Conservation (phyloP, 2,888 invertebrate species). For the Rhorus exstirpatorius region DNA sequence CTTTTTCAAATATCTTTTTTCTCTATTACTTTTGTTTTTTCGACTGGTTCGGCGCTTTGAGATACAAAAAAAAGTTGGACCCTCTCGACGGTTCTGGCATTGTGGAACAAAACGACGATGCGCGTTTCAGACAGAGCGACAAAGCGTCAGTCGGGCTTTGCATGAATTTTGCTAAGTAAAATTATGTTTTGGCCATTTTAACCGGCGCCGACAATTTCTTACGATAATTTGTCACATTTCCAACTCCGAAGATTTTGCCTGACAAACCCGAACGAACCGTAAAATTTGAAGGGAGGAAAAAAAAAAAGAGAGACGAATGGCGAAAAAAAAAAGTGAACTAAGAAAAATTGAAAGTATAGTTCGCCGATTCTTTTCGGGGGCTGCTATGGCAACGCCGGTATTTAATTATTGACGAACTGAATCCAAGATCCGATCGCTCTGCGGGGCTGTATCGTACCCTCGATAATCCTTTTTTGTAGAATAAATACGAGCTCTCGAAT, state of each 20-base stretch:
- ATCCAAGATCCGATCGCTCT: conserved; percentile 10
- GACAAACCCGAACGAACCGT: conserved; percentile 54
- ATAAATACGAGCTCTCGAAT: no score
- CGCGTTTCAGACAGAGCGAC: not conserved
- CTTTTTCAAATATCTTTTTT: conserved; percentile 55
- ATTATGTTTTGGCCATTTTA: conserved; percentile 27
- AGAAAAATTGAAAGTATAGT: conserved; percentile 59
- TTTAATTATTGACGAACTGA: conserved; percentile 14
- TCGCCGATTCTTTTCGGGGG: conserved; percentile 64
- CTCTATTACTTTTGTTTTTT: conserved; percentile 37
- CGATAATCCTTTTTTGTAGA: no score
- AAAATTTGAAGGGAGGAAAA: conserved; percentile 37
- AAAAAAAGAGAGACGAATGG: conserved; percentile 15
- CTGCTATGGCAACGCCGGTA: conserved; percentile 72
- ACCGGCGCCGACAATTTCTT: conserved; percentile 22
- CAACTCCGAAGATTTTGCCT: conserved; percentile 71
- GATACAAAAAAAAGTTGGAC: conserved; percentile 5
- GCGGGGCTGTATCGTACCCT: no score
- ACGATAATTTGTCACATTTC: conserved; percentile 65
- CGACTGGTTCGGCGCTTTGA: not conserved
- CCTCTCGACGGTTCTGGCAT: conserved; percentile 43
- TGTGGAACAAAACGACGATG: conserved; percentile 39
- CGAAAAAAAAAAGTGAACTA: conserved; percentile 61
- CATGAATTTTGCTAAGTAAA: not conserved
- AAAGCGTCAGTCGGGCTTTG: not conserved